Base-by-base conservation (phyloP, 1,140 invertebrate species). In the Aethina tumida region DNA sequence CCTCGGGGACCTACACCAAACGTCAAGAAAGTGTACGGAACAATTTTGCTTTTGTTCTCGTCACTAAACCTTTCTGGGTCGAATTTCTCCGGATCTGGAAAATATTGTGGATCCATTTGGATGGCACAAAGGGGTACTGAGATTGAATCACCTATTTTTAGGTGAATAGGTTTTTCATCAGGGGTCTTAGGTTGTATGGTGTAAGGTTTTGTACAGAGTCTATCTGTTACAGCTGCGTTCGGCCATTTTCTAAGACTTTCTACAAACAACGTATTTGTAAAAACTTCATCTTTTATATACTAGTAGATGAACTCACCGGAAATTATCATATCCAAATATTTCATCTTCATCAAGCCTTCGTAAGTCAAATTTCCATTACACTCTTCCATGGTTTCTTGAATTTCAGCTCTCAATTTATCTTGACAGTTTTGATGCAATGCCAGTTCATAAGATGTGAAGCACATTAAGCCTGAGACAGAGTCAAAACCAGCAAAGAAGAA, bases 231-330 rank as follows among this genome's bases (percentile, higher is more conserved):
- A 0, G 61, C 34, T 0, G 56, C 65, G 2, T 74, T 51, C 2
- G 77, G 64, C 65, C 72, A 75, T 15, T 67, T 60, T 14, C 76
- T 59, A 4, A 82, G 36, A 0, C 68, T 63, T 55, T 82, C 79
- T 38, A 43, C 7, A 59, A 59, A 19, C n/a, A n/a, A n/a, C n/a
- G n/a, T n/a, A n/a, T n/a, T n/a, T n/a, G n/a, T n/a, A n/a, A n/a
- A n/a, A n/a, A n/a, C n/a, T n/a, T n/a, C n/a, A n/a, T n/a, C n/a
- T n/a, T n/a, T 52, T 58, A 2, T 58, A 56, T 1, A 57, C 60
- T 9, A 55, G 42, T 8, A 55, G 8, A 26, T 46, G 6, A 12
- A 13, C 16, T 49, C 49, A 68, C 66, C 68, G 39, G 58, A 62
- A 36, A 68, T 49, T 26, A 68, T 64, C 64, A 68, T 69, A 48